A percentile compares a stretch with the other conserved stretches of the same genome.
phyloP scores from a whole-genome alignment of 2,797 vertebrate genomes.

The Coluber constrictor region DNA sequence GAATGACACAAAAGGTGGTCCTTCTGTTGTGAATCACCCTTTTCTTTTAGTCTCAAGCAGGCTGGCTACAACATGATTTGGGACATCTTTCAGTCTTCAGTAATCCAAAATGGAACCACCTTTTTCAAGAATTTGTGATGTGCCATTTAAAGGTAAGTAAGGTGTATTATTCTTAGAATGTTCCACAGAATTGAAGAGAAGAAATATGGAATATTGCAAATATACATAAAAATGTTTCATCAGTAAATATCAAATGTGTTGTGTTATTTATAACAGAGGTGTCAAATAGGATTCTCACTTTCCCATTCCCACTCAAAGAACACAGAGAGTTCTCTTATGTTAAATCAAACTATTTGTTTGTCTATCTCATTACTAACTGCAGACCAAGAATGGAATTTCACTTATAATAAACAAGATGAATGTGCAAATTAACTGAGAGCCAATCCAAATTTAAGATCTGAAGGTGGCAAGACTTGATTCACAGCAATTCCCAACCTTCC shows the following conservation, averaged over 20 bases:
- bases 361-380: not conserved
- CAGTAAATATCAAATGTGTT: not conserved
- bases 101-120: not conserved
- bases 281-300: not conserved
- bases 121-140: constrained; percentile 4
- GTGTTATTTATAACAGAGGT: not conserved
- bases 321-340: not conserved
- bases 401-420: not conserved
- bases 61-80: constrained; percentile 4
- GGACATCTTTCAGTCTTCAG: constrained; percentile 19
- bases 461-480: not conserved
- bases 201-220: not conserved
- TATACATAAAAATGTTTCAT: not conserved
- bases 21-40: not conserved
- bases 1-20: not conserved
- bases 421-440: not conserved
- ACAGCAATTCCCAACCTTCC: too few species aligned
- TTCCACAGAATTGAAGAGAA: not conserved
- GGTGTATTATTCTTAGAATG: not conserved
- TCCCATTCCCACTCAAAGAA: not conserved
- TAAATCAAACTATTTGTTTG: not conserved
- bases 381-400: not conserved
- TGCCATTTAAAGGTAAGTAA: constrained; percentile 2
- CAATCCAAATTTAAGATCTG: not conserved
- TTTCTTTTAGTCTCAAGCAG: not conserved